Evolutionary conservation across 2,113 vertebrate genomes (phyloP), one percentile per base, ranked within the genome.

Genomic region (Aptenodytes patagonicus): DNA sequence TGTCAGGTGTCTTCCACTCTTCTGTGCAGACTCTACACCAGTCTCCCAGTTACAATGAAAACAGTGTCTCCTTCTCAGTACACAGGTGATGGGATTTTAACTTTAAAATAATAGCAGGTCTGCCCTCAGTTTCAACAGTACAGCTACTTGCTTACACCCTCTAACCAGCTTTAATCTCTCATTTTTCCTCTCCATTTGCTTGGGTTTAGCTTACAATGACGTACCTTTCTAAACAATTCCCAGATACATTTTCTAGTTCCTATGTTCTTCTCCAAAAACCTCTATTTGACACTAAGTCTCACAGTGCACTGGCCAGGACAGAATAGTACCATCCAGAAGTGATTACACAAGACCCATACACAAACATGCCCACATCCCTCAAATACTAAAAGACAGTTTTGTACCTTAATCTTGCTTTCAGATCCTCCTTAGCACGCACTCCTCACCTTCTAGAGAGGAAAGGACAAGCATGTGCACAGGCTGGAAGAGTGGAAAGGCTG

Each of bases 401-500:
- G 38, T 16, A 76, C 25, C 38, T 65, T 52, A 60, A 28, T 47
- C 58, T 36, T 5, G 0, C 18, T 69, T 93, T 68, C 81, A n/a
- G 28, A 57, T 44, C 49, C 47, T 57, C 54, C 47, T 73, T 10
- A 42, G 47, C 40, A 55, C 1, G 2, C 13, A 26, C 31, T 57
- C 22, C 24, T 64, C 5, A 1, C 11, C 54, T 69, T 44, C 62
- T 70, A 32, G 32, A 75, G 61, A 69, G 54, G 32, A 57, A 85
- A 46, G 49, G 2, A 1, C 6, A 31, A 20, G 32, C 54, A 68
- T 7, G 3, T 25, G 36, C 1, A 0, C 47, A 70, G 47, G 32
- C 36, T 80, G 49, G 32, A 44, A 69, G 22, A 86, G 17, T 5
- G 7, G 25, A 76, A 70, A 64, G 29, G 10, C 26, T 64, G 38